These are phyloP conservation scores for Bhutanitis thaidina DNA, from an alignment of 2,888 invertebrate genomes.

Conservation along the genomic window DNA sequence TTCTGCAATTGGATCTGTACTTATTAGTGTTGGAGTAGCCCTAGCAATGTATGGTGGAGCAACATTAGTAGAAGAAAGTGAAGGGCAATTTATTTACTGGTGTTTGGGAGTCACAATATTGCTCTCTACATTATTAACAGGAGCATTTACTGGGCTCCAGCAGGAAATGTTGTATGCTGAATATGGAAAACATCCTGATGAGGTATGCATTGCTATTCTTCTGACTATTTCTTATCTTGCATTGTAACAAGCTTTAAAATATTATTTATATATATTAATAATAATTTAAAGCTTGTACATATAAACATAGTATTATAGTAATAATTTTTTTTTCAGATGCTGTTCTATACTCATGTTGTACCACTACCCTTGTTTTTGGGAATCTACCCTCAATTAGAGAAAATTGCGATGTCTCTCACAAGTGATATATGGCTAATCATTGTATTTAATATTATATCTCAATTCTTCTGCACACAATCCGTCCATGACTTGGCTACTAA, in stretches of 20 bases:
- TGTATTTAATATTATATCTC: constrained; percentile 49
- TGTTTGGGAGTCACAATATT: constrained; percentile 60
- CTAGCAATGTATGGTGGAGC: constrained; percentile 67
- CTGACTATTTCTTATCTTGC: too few species aligned
- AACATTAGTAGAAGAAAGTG: constrained; percentile 45
- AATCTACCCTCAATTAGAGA: constrained; percentile 47
- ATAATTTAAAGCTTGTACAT: too few species aligned
- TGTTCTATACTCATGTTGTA: constrained; percentile 63
- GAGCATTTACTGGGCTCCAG: constrained; percentile 66
- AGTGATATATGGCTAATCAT: constrained; percentile 51
- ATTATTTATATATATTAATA: too few species aligned
- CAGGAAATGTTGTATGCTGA: constrained; percentile 62
- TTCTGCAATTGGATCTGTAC: constrained; percentile 57
- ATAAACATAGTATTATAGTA: too few species aligned
- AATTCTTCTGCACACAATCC: constrained; percentile 62
- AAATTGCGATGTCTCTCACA: constrained; percentile 36
- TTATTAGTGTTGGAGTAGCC: constrained; percentile 60
- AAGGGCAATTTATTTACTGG: constrained; percentile 59
- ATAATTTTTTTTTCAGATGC: constrained; percentile 57
- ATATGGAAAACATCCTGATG: constrained; percentile 70
- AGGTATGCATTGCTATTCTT: constrained; percentile 48
- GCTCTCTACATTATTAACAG: constrained; percentile 53
- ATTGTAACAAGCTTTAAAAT: too few species aligned
- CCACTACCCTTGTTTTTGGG: constrained; percentile 59
- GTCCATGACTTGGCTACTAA: constrained; percentile 63